Base-by-base conservation (phyloP, 2,888 invertebrate genomes). In the Polyommatus icarus region DNA sequence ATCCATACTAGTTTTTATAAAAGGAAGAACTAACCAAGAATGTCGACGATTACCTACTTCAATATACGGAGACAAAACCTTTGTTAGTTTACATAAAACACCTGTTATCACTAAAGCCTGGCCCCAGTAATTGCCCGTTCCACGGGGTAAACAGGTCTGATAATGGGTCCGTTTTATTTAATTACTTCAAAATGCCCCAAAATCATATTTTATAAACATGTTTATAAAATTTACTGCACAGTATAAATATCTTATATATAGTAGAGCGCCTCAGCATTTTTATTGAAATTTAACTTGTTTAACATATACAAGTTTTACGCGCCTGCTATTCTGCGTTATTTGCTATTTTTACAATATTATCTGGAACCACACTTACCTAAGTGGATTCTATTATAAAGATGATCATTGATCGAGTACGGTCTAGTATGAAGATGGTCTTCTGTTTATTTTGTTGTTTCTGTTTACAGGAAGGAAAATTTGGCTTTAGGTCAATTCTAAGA, bases 51-150 rank as follows among this genome's bases (percentile, higher is more conserved):
- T 5, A 18, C 5, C 18, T 3, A 0, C 54, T 54, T 54, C 18
- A 54, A 54, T 54, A 50, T 54, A 18, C 54, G 18, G 54, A 54
- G 54, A 54, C 18, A 18, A 18, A 54, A 18, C 54, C 54, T 54
- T 54, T 54, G 54, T 54, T 54, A 54, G 18, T 18, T 54, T 54
- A 54, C 54, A 54, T 54, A 73, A 50, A 15, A 73, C 46, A 73
- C 73, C 73, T 73, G 73, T 73, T 73, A 50, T 24, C 73, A 73
- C 73, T 15, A 29, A 67, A 67, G 61, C 24, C 12, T 67, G 59
- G 59, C 59, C 59, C n/a, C n/a, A 8, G 8, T 59, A 59, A 59
- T 59, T 59, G 8, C 59, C 8, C 61, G 61, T 67, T 67, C 59
- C 59, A 24, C 61, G 3, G 12, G 24, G 61, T 67, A 24, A 67